Percentiles rank a stretch among this genome's conserved stretches.
These are phyloP conservation scores for Aleadryas rufinucha DNA, from an alignment of 2,113 vertebrate genomes.

Conservation along the genomic window DNA sequence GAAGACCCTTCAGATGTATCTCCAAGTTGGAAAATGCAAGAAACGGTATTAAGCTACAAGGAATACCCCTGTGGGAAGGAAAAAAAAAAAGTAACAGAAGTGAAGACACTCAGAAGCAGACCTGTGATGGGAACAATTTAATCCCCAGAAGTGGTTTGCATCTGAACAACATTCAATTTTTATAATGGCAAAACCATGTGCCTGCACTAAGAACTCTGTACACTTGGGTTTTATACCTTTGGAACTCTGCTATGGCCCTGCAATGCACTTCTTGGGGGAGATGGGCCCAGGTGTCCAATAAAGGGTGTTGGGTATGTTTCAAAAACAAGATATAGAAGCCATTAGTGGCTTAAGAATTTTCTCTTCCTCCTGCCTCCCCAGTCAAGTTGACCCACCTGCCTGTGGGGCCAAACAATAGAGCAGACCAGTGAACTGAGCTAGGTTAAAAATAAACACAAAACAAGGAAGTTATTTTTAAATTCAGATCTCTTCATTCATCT, in stretches of 20 bases:
- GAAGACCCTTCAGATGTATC: not conserved
- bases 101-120: not conserved
- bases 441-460: slow-evolving; percentile 24
- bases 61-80: not conserved
- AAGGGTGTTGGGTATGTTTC: not conserved
- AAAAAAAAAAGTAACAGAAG: not conserved
- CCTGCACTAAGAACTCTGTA: not conserved
- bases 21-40: not conserved
- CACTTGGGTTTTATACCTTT: not conserved
- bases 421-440: not conserved
- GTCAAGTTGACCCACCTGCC: not conserved
- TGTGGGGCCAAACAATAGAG: not conserved
- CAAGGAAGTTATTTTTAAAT: slow-evolving; percentile 5
- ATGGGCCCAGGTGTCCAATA: not conserved
- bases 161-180: not conserved
- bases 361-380: not conserved
- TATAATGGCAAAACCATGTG: not conserved
- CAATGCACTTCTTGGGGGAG: not conserved
- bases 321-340: not conserved
- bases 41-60: not conserved
- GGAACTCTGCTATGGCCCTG: not conserved
- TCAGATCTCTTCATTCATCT: slow-evolving; percentile 17
- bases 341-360: not conserved
- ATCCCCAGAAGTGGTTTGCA: not conserved
- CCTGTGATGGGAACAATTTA: not conserved